Base-by-base conservation (phyloP, 2,888 invertebrate genomes). In the Lasioglossum leucozonium region DNA sequence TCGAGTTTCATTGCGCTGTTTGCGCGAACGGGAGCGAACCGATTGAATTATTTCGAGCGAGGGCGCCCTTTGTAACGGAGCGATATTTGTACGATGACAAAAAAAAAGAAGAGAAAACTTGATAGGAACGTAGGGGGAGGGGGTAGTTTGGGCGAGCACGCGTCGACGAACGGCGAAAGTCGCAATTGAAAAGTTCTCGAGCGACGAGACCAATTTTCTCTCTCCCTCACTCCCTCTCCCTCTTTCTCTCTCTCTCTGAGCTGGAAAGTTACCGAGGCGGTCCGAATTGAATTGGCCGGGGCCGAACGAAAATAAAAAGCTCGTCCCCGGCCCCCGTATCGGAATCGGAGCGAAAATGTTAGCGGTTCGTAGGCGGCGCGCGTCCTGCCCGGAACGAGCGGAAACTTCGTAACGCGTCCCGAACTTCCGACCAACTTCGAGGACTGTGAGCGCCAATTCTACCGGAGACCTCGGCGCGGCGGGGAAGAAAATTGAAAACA, bases 121-220 rank as follows among this genome's bases (percentile, higher is more conserved):
- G n/a, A n/a, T n/a, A n/a, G n/a, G n/a, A n/a, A n/a, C n/a, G n/a
- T n/a, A n/a, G 34, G 34, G 34, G 16, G 30, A 34, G 22, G 30
- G 65, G 10, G n/a, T 16, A 11, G 30, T 16, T 62, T 2, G 40
- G 26, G n/a, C 2, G 34, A n/a, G 51, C 5, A 26, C 62, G 42
- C 30, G 47, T n/a, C n/a, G n/a, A 4, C n/a, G 40, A 58, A 67
- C 18, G 11, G 10, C 4, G 30, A 30, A 72, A 44, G 55, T 22
- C 10, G 77, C 82, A 85, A 85, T 88, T 77, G 83, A 77, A 86
- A 88, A 84, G 81, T 88, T 88, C 77, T 80, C 11, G 58, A 47
- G 67, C 44, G 30, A 47, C 79, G 76, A 73, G 75, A 73, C 65
- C 71, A 18, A 30, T 40, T 62, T 62, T 26, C 42, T 34, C 69